Evolutionary conservation across 2,797 vertebrate genomes (phyloP).

Genomic region (Eleutherodactylus coqui): DNA sequence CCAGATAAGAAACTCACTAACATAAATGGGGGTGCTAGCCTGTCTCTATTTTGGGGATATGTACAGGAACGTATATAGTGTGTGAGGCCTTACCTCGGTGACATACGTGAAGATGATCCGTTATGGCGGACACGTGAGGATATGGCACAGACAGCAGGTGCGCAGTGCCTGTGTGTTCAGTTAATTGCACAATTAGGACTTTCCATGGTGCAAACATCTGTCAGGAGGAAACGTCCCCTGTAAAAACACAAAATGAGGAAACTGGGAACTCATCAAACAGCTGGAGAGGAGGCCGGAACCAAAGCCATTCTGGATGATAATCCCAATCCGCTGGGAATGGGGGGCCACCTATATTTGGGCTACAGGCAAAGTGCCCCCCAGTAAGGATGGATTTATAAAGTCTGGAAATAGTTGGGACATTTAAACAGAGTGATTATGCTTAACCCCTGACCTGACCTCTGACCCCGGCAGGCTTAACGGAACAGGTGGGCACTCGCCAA

Average conservation of each 20-base stretch:
- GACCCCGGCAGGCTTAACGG: constrained; percentile 9
- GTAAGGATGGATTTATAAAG: background rate
- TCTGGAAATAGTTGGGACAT: constrained; percentile 10
- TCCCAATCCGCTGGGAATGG: background rate
- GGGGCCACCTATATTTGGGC: background rate
- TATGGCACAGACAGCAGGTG: background rate
- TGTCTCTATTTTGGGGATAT: no score
- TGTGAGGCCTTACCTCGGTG: no score
- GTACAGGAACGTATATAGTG: no score
- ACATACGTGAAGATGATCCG: background rate
- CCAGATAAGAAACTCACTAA: no score
- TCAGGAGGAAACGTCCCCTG: background rate
- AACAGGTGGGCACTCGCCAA: constrained; percentile 38
- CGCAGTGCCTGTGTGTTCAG: background rate
- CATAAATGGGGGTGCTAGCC: no score
- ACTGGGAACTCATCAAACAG: background rate
- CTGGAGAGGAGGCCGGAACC: background rate
- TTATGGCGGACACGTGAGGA: background rate
- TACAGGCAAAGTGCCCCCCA: background rate
- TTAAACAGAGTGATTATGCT: constrained; percentile 15
- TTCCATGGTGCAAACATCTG: constrained; percentile 16
- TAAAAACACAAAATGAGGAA: background rate
- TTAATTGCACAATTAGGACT: constrained; percentile 2
- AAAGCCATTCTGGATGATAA: background rate
- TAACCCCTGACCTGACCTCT: constrained; percentile 37